phyloP scores from a whole-genome alignment of 2,113 vertebrate genomes.

The Condylura cristata region DNA sequence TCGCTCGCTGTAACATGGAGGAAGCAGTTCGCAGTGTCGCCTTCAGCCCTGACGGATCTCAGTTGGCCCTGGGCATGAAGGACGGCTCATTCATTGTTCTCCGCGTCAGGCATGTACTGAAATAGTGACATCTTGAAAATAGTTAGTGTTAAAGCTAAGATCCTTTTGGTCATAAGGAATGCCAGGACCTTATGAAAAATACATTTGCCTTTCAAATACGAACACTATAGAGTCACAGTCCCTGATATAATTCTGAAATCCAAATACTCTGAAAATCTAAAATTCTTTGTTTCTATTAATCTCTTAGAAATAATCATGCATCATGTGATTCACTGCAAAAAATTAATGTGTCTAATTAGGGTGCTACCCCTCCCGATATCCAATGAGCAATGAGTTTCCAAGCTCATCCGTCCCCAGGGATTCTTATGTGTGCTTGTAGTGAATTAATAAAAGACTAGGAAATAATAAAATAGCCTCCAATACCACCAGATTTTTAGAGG shows the following conservation, averaged over 20 bases:
- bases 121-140: neutral
- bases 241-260: neutral
- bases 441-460: neutral
- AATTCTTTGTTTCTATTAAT: neutral
- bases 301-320: constrained; percentile 15
- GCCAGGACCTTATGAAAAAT: neutral
- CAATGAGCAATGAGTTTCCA: neutral
- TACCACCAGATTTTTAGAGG: neutral
- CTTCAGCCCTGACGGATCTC: constrained; percentile 96
- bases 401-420: neutral
- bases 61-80: constrained; percentile 97
- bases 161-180: neutral
- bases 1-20: constrained; percentile 98
- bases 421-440: neutral
- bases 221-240: neutral
- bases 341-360: neutral
- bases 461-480: neutral
- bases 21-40: constrained; percentile 95
- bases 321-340: neutral
- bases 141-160: neutral
- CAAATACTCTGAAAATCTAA: neutral
- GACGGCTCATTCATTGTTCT: constrained; percentile 98
- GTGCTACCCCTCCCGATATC: neutral
- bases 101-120: constrained; percentile 90
- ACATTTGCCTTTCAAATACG: neutral